Percentiles rank a stretch among this genome's conserved stretches.
Conservation (phyloP, 1,140 invertebrate species). For the Pseudomyrmex sp. region DNA sequence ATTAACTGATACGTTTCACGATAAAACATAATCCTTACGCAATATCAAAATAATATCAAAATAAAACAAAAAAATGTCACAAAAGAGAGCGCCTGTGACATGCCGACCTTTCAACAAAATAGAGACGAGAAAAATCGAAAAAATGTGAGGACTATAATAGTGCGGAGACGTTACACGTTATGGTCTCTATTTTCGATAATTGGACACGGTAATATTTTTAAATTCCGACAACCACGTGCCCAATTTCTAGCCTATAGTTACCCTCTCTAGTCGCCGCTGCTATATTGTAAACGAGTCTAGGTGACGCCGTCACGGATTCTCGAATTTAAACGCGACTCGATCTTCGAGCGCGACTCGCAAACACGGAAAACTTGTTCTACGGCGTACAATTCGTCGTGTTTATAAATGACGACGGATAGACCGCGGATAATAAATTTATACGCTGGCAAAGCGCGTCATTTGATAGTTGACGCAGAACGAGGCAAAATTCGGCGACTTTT, state of each 20-base stretch:
- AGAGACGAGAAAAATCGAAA: not conserved
- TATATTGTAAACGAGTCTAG: constrained; percentile 8
- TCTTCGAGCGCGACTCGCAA: not conserved
- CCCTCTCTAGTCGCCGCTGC: not conserved
- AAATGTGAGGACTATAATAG: not conserved
- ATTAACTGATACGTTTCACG: not conserved
- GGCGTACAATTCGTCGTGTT: not conserved
- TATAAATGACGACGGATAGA: constrained; percentile 22
- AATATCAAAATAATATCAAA: too few relatives aligned
- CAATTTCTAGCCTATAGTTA: not conserved
- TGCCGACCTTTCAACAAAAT: not conserved
- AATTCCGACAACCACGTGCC: constrained; percentile 3
- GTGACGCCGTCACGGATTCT: constrained; percentile 45
- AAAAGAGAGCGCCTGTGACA: constrained; percentile 6
- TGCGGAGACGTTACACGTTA: constrained; percentile 57
- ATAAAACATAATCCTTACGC: not conserved
- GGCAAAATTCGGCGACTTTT: constrained; percentile 37
- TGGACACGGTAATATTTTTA: constrained; percentile 54
- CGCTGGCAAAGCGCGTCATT: constrained; percentile 11
- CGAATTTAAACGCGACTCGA: too few relatives aligned
- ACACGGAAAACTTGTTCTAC: too few relatives aligned
- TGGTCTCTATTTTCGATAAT: not conserved
- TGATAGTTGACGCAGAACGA: constrained; percentile 10
- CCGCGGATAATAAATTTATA: not conserved
- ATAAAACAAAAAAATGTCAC: not conserved